Base-by-base conservation (phyloP, 92 coral and sea anemone genomes). In the Epizoanthus rinbou region DNA sequence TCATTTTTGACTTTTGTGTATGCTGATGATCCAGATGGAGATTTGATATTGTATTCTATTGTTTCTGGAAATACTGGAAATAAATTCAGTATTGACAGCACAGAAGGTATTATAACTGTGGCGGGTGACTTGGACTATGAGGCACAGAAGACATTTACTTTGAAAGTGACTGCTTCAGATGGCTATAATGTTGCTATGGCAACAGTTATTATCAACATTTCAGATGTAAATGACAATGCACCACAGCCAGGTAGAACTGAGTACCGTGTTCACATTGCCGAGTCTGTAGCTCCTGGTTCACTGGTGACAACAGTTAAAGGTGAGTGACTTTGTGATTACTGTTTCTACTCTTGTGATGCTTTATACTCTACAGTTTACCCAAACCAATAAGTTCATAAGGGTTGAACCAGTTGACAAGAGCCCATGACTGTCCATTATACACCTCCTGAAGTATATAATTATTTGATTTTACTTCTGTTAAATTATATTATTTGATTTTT, bases 181-280 rank as follows among this genome's bases (percentile, higher is more conserved):
- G 90, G 93, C 57, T 67, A 90, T 63, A 90, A 91, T 75, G 25
- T 89, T 63, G 95, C 81, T 64, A 80, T 59, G 22, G 69, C 93
- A 59, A 88, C 89, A 41, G 82, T 96, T 25, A 82, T 69, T 57
- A 73, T 96, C 57, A 82, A 82, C 16, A 57, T 96, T 10, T 54
- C 78, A 54, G 99, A 96, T 80, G 89, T 87, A 1, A 96, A 96
- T 80, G 95, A 96, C 86, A 94, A 96, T 71, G 87, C 94, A 17
- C 99, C 99, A 11, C 88, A 88, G 80, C 98, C 99, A 11, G 85
- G 74, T 4, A 87, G 93, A 86, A 90, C 86, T 8, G 98, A 94
- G 89, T 94, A 88, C 76, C 90, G 91, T 24, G 99, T 84, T 9
- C 85, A 92, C 13, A 84, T 96, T 14, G 39, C 86, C 19, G 99